Percentiles rank a stretch among this genome's conserved stretches.
phyloP scores from a whole-genome alignment of 2,888 invertebrate genomes.

The Acheta domesticus region DNA sequence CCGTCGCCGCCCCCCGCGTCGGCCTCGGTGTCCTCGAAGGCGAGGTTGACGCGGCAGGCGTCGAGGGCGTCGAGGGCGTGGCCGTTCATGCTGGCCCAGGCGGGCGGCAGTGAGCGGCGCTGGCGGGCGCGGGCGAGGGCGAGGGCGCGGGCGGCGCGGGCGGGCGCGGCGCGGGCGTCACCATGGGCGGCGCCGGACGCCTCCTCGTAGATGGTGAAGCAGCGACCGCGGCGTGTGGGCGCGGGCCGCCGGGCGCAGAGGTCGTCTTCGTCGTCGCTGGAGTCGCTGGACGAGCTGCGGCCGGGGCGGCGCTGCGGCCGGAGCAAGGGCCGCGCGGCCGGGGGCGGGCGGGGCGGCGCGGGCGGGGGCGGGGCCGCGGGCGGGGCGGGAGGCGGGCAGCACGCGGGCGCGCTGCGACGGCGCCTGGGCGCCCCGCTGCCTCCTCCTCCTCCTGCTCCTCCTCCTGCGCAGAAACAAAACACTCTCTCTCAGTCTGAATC shows the following conservation, averaged over 20 bases:
- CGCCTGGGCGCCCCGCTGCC: conserved; percentile 19
- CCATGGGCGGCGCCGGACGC: no score
- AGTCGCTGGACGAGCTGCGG: background rate
- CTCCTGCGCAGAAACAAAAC: background rate
- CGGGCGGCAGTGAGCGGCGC: background rate
- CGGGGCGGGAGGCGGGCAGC: background rate
- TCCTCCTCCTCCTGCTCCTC: background rate
- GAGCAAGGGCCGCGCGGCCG: no score
- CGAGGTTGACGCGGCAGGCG: conserved; percentile 28
- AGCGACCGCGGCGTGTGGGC: no score
- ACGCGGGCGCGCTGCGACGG: conserved; percentile 1
- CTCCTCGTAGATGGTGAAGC: no score
- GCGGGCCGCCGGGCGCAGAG: no score
- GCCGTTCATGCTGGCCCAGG: background rate
- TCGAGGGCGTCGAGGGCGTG: background rate
- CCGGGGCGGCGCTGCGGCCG: no score
- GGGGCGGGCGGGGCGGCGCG: no score
- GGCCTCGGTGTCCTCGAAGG: conserved; percentile 29
- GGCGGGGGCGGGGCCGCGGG: no score
- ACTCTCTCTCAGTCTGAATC: no score
- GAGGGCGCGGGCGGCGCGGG: background rate
- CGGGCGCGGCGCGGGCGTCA: background rate
- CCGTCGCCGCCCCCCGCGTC: background rate
- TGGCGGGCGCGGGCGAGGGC: background rate
- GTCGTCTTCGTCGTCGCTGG: background rate